Base-by-base conservation (phyloP, 2,797 vertebrate genomes). In the Chaetophractus vellerosus region DNA sequence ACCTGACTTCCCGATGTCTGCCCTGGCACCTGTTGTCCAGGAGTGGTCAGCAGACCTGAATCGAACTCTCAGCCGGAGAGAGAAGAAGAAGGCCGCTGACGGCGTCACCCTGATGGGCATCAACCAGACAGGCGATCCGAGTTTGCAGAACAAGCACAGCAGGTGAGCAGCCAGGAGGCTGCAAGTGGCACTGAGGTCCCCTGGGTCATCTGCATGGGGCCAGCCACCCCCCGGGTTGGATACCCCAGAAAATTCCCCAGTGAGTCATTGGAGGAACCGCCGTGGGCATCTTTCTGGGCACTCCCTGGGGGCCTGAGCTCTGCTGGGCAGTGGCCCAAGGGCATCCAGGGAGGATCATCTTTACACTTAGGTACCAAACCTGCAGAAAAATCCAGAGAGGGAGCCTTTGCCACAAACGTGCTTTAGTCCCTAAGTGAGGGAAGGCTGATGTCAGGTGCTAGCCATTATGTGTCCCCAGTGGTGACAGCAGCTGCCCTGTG, bases 21-120 rank as follows among this genome's bases (percentile, higher is more conserved):
- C 57, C 23, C 7, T 0, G 33, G n/a, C 31, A 23, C 45, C 31
- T 21, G 14, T 33, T 76, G 63, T 57, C 59, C 91, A 99, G 99
- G 99, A 99, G 85, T 99, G 99, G 99, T 99, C 99, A 59, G 97
- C 99, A 96, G 99, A 99, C 91, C 98, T 99, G 96, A 99, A 99
- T 76, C 99, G 99, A 45, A 99, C 99, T 5, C 99, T 99, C 64
- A 99, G 99, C 90, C 99, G 99, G 72, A 98, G 99, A 97, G 99
- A 99, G 88, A 99, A 99, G 98, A 99, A 99, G 98, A 99, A 99
- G 83, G 98, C 98, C 4, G 95, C 98, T 0, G 99, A 99, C 2
- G 99, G 99, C 2, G 99, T 99, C 91, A 99, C 99, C 24, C 98
- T 99, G 97, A 99, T 99, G 0, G 99, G 99, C 80, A 99, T 99